Evolutionary conservation across 1,140 invertebrate species (phyloP).

Genomic region (Sminthurinus signatus): DNA sequence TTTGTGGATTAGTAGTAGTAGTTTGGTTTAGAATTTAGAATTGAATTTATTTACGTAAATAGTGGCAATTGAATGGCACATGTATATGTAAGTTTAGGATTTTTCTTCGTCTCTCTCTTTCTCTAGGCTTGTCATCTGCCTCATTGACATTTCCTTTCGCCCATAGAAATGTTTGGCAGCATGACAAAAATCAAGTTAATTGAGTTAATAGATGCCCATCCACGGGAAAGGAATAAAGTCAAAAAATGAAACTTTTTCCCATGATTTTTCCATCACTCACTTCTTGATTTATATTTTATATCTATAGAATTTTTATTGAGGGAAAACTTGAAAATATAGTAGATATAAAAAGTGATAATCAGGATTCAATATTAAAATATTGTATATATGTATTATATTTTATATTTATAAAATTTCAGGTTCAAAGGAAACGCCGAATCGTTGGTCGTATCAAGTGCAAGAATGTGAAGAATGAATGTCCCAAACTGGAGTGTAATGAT

Average conservation of each 20-base stretch:
- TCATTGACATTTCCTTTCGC: background rate
- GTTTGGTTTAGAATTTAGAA: background rate
- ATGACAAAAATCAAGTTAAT: background rate
- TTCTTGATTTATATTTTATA: too few species aligned
- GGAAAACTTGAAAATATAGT: too few species aligned
- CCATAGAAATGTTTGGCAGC: background rate
- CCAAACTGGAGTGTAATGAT: slow-evolving; percentile 72
- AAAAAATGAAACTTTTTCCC: too few species aligned
- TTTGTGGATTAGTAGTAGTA: background rate
- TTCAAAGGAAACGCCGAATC: slow-evolving; percentile 78
- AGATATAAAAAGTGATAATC: too few species aligned
- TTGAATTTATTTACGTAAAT: background rate
- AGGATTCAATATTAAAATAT: too few species aligned
- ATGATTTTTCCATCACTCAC: too few species aligned
- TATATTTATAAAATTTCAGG: too few species aligned
- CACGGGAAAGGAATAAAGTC: too few species aligned
- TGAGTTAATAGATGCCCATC: background rate
- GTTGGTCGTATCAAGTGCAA: slow-evolving; percentile 75
- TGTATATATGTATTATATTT: too few species aligned
- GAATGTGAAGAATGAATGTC: slow-evolving; percentile 85
- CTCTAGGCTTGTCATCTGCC: background rate
- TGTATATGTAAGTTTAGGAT: background rate
- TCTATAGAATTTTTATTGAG: too few species aligned
- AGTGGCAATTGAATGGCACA: background rate
- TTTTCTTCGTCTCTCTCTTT: background rate